Base-by-base conservation (phyloP, 2,888 invertebrate genomes). In the Euzetes globulus region DNA sequence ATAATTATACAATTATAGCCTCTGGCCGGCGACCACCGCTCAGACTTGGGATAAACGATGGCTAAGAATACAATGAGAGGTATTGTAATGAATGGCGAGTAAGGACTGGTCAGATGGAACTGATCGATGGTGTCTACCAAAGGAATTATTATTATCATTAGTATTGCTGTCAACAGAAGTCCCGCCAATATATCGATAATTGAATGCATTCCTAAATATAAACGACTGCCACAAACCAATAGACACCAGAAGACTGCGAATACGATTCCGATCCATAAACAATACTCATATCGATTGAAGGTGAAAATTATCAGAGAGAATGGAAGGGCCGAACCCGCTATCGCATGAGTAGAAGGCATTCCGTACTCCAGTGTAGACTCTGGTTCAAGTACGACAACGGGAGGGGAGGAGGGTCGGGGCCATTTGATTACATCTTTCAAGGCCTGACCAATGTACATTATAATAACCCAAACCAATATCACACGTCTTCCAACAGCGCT, bases 311-410 rank as follows among this genome's bases (percentile, higher is more conserved):
- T 83, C 72, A 93, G 87, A 0, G 92, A 90, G 82, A 92, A 91
- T 52, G 94, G 94, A 79, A 94, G 90, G 0, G 91, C 90, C 19
- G 92, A 87, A 0, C 90, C 92, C 52, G 92, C 91, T 91, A 94
- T 92, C 9, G 94, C 93, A 83, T 94, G 94, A 0, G 94, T 94
- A 17, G 94, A 94, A 1, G 95, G 94, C 92, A 95, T 93, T 15
- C 76, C 94, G 84, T 93, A 94, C 82, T 95, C 95, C 79, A 91
- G 84, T 1, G 90, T 89, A 91, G 94, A 95, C 84, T 93, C 91
- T 65, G 87, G 87, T 82, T 94, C 94, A 60, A 95, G 83, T 79
- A 91, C 88, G 77, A 90, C 86, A 0, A 91, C 93, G 0, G 94
- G 94, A 72, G 90, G 91, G 75, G 86, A 86, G 0, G 89, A 87